phyloP scores from a whole-genome alignment of 2,113 vertebrate genomes.

The Jaculus jaculus region DNA sequence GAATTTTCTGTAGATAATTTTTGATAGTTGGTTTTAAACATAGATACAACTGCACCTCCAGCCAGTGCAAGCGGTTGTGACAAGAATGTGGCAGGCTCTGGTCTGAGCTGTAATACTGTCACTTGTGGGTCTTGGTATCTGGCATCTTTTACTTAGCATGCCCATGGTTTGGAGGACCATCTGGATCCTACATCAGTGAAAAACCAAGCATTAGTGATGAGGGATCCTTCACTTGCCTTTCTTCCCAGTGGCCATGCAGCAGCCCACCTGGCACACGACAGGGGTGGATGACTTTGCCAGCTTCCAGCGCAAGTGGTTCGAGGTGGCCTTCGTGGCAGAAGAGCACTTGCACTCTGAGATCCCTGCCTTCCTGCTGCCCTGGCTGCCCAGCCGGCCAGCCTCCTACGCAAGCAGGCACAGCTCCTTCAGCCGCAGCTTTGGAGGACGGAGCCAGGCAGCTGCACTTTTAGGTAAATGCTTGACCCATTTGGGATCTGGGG shows the following conservation, averaged over 20 bases:
- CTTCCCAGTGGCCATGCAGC: constrained; percentile 82
- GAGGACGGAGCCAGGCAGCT: constrained; percentile 98
- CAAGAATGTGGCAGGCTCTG: not conserved
- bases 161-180: not conserved
- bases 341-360: constrained; percentile 94
- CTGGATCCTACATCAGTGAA: not conserved
- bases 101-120: not conserved
- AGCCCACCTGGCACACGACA: constrained; percentile 89
- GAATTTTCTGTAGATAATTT: not conserved
- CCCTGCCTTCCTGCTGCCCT: constrained; percentile 94
- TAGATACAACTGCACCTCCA: fast-evolving
- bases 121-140: not conserved
- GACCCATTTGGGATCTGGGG: constrained; percentile 70
- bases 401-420: constrained; percentile 99
- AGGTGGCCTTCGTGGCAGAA: constrained; percentile 96
- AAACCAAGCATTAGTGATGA: not conserved
- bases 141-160: not conserved
- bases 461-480: constrained; percentile 94
- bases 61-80: not conserved
- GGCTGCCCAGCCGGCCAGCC: constrained; percentile 97
- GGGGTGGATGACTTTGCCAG: constrained; percentile 93
- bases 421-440: constrained; percentile 99
- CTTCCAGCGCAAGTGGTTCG: constrained; percentile 99
- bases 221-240: constrained; percentile 6
- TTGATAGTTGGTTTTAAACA: not conserved